Percentiles rank a stretch among this genome's conserved stretches.
Evolutionary conservation across 2,888 invertebrate species (phyloP).

Genomic region (Melanotus villosus): DNA sequence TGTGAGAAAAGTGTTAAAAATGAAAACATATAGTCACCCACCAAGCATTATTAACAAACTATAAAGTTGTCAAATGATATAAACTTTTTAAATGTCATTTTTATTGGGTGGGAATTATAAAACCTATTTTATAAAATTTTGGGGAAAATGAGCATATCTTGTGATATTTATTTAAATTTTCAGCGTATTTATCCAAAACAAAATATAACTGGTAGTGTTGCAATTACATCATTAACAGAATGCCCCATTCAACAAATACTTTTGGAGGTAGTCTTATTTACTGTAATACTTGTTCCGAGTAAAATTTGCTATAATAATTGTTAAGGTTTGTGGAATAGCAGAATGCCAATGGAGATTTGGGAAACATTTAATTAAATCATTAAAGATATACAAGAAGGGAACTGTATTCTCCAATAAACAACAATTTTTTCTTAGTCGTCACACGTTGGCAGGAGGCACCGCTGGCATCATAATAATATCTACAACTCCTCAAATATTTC

Average conservation of each 20-base stretch:
- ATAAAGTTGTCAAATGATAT: no score
- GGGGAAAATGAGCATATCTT: not conserved
- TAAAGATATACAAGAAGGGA: slow-evolving; percentile 40
- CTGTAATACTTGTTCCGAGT: no score
- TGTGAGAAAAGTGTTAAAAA: no score
- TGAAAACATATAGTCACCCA: no score
- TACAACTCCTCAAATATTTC: slow-evolving; percentile 29
- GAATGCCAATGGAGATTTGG: slow-evolving; percentile 50
- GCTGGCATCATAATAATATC: slow-evolving; percentile 16
- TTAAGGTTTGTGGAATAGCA: slow-evolving; percentile 53
- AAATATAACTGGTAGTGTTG: slow-evolving; percentile 45
- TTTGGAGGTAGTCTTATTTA: slow-evolving; percentile 56
- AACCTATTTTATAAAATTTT: not conserved
- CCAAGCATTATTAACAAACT: no score
- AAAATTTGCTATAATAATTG: not conserved
- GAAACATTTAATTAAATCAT: slow-evolving; percentile 39
- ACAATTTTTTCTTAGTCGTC: slow-evolving; percentile 54
- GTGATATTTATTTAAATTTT: slow-evolving; percentile 41
- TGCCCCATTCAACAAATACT: slow-evolving; percentile 43
- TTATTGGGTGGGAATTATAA: no score
- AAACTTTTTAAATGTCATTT: no score
- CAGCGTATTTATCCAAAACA: slow-evolving; percentile 46
- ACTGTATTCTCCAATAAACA: slow-evolving; percentile 49
- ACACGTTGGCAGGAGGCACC: slow-evolving; percentile 51
- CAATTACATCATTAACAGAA: not conserved